Evolutionary conservation across 2,888 invertebrate species (phyloP).

Genomic region (Diadegma fenestrale): DNA sequence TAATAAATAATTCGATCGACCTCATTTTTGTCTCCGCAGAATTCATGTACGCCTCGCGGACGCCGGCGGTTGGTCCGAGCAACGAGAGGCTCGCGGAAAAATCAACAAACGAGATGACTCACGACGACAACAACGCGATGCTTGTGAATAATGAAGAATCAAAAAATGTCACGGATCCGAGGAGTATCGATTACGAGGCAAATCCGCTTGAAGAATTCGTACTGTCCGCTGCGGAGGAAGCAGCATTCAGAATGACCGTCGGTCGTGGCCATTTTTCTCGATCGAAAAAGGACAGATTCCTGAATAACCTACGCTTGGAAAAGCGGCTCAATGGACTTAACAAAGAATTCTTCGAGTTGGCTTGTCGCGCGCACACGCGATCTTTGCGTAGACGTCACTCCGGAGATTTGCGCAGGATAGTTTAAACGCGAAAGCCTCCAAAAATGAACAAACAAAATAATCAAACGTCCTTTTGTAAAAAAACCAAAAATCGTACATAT

Average conservation of each 20-base stretch:
- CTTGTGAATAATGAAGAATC: constrained; percentile 8
- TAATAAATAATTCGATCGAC: constrained; percentile 11
- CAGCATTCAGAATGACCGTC: constrained; percentile 78
- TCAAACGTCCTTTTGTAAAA: not conserved
- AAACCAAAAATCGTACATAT: constrained; percentile 29
- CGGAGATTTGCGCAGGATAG: constrained; percentile 74
- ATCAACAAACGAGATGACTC: not conserved
- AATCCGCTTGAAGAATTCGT: constrained; percentile 67
- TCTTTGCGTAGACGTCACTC: constrained; percentile 72
- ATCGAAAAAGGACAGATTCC: constrained; percentile 80
- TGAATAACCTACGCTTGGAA: constrained; percentile 79
- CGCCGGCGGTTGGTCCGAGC: not conserved
- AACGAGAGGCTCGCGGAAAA: constrained; percentile 45
- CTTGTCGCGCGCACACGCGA: constrained; percentile 71
- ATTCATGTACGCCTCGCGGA: constrained; percentile 60
- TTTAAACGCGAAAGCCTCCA: constrained; percentile 46
- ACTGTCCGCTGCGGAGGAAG: constrained; percentile 79
- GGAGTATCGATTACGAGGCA: constrained; percentile 45
- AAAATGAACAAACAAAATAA: constrained; percentile 13
- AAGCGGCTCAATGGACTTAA: constrained; percentile 79
- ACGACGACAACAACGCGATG: no score
- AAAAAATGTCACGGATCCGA: constrained; percentile 2
- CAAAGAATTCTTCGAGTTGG: constrained; percentile 75
- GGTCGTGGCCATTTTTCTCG: constrained; percentile 79
- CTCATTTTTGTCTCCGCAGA: constrained; percentile 41